Evolutionary conservation across 2,888 invertebrate genomes (phyloP).

Genomic region (Luperina nickerlii): DNA sequence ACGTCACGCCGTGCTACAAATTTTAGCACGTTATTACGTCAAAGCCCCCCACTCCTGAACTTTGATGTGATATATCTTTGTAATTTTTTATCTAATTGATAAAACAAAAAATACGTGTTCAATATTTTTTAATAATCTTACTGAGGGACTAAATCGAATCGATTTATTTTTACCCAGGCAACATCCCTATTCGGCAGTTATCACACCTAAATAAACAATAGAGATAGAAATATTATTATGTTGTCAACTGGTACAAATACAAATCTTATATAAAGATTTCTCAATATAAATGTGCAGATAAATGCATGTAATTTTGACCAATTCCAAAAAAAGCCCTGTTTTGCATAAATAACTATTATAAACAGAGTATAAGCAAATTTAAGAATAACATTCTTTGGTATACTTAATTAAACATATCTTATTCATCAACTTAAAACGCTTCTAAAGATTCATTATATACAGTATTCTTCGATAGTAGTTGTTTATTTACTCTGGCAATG

Average conservation of each 20-base stretch:
- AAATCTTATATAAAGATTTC: slow-evolving; percentile 3
- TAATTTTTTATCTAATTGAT: no score
- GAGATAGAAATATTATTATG: slow-evolving; percentile 35
- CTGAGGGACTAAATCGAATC: no score
- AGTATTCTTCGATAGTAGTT: slow-evolving; percentile 46
- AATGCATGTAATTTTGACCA: slow-evolving; percentile 54
- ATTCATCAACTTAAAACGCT: slow-evolving; percentile 56
- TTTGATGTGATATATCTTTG: no score
- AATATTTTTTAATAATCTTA: no score
- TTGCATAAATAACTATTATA: slow-evolving; percentile 36
- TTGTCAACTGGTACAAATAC: background rate
- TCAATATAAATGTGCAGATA: slow-evolving; percentile 34
- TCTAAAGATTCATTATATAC: slow-evolving; percentile 59
- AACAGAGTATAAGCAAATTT: slow-evolving; percentile 53
- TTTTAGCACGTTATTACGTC: no score
- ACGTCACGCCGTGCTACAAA: no score
- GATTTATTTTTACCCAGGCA: no score
- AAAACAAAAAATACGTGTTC: no score
- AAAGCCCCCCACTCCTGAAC: no score
- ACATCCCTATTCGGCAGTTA: background rate
- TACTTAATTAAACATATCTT: slow-evolving; percentile 59
- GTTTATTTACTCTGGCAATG: slow-evolving; percentile 64
- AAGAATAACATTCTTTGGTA: slow-evolving; percentile 64
- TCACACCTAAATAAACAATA: slow-evolving; percentile 10
- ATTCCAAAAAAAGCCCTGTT: slow-evolving; percentile 28